phyloP scores from a whole-genome alignment of 2,797 vertebrate genomes.

The Furcifer pardalis region DNA sequence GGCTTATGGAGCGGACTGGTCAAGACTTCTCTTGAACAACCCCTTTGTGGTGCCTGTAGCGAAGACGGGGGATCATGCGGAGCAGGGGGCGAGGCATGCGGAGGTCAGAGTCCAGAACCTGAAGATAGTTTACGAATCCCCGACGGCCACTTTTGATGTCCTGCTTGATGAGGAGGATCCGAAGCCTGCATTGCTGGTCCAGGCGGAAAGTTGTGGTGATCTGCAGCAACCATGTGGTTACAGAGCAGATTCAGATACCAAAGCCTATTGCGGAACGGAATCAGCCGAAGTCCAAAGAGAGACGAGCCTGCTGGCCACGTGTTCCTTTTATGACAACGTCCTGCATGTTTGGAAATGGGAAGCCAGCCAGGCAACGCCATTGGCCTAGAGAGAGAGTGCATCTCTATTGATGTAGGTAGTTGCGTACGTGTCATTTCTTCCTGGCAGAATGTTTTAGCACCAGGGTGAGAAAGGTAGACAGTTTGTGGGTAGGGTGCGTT shows the following conservation, averaged over 20 bases:
- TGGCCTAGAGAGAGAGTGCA: not conserved
- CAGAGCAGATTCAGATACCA: not conserved
- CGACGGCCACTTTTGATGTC: conserved; percentile 82
- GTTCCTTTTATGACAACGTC: conserved; percentile 93
- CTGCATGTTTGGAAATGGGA: conserved; percentile 95
- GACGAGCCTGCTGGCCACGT: conserved; percentile 86
- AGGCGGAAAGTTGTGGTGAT: not conserved
- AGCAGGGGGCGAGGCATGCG: not conserved
- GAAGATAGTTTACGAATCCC: conserved; percentile 83
- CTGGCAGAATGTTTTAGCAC: not conserved
- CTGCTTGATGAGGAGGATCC: conserved; percentile 78
- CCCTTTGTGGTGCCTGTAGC: not conserved
- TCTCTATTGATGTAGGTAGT: not conserved
- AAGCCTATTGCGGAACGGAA: rapidly evolving
- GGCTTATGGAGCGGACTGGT: conserved; percentile 96
- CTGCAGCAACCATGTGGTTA: not conserved
- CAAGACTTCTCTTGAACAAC: conserved; percentile 66
- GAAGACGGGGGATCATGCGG: not conserved
- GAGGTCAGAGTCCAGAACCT: conserved; percentile 71
- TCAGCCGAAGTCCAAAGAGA: conserved; percentile 44
- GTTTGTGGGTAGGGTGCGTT: not conserved
- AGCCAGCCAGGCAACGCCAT: conserved; percentile 61
- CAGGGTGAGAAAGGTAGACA: conserved; percentile 7
- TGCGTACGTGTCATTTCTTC: not conserved
- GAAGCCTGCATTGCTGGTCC: conserved; percentile 60